Base-by-base conservation (phyloP, 2,888 invertebrate species). In the Malachius bipustulatus region DNA sequence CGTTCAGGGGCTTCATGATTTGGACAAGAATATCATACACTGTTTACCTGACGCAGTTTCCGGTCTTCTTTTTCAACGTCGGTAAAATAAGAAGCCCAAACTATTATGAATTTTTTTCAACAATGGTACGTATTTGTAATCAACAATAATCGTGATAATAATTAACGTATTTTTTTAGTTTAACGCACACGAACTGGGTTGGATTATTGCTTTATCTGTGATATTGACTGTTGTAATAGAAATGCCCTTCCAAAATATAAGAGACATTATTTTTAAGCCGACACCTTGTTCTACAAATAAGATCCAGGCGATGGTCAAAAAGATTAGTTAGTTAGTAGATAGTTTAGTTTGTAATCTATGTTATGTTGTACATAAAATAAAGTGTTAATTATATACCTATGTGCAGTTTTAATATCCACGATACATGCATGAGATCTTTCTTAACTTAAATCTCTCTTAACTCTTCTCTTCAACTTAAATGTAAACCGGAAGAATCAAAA, bases 1-100 rank as follows among this genome's bases (percentile, higher is more conserved):
- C 73, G 4, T 72, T 72, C 69, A 68, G 62, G 46, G 69, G 73
- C 30, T 79, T 77, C 51, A 62, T 71, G 44, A 60, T 79, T 4
- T 71, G 73, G 47, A 78, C 79, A 6, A 71, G 75, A 51, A 62
- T 79, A n/a, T 77, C 78, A 19, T 80, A 80, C 51, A 73, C 76
- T 16, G 65, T 78, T 34, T 80, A 80, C 51, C 59, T 80, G 39
- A 76, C 76, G 14, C 79, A 80, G 53, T 79, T 79, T 48, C 79
- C 79, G 3, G 69, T 78, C 36, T 79, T 73, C 53, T 79, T 80
- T 56, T 80, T 64, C 49, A 77, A 77, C 48, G 75, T 79, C 16
- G 79, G 79, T 2, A 65, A 64, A 34, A 69, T 69, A 26, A 66
- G 73, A 49, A 66, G 66, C 45, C 57, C 71, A 1, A 69, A 72